These are phyloP conservation scores for Calliopsis andreniformis DNA, from an alignment of 1,140 invertebrate genomes.

Conservation along the genomic window DNA sequence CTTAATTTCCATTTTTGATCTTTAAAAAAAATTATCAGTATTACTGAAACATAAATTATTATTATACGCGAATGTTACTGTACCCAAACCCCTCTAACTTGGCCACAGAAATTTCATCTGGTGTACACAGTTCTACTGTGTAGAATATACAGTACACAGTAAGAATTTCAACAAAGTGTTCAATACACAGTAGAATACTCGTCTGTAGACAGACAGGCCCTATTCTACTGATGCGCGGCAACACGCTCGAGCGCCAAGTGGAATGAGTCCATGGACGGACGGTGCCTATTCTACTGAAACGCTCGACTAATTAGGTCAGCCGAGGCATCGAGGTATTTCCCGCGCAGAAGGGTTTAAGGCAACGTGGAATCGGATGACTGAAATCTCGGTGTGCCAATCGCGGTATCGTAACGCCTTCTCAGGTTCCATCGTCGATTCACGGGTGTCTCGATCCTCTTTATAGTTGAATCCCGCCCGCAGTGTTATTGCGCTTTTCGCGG, in stretches of 20 bases:
- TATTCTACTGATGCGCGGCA: background rate
- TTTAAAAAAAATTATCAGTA: no score
- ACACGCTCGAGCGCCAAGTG: background rate
- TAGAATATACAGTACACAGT: no score
- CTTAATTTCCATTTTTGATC: no score
- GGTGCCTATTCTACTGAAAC: background rate
- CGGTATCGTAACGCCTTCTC: constrained; percentile 50
- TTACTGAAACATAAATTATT: no score
- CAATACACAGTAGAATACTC: no score
- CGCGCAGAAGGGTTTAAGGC: constrained; percentile 6
- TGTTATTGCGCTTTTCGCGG: constrained; percentile 44
- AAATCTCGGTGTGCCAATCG: constrained; percentile 51
- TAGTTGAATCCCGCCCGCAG: constrained; percentile 52
- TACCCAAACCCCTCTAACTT: no score
- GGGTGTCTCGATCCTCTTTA: constrained; percentile 50
- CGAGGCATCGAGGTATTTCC: constrained; percentile 13
- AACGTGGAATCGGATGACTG: background rate
- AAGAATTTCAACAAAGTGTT: no score
- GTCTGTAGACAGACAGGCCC: no score
- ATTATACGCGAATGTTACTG: no score
- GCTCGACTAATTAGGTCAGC: constrained; percentile 5
- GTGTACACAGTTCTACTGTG: no score
- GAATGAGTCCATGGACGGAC: background rate
- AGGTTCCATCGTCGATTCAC: constrained; percentile 38
- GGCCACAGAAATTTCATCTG: no score